These are phyloP conservation scores for Exaiptasia diaphana DNA, from an alignment of 64 coral and sea anemone species.

Conservation along the genomic window DNA sequence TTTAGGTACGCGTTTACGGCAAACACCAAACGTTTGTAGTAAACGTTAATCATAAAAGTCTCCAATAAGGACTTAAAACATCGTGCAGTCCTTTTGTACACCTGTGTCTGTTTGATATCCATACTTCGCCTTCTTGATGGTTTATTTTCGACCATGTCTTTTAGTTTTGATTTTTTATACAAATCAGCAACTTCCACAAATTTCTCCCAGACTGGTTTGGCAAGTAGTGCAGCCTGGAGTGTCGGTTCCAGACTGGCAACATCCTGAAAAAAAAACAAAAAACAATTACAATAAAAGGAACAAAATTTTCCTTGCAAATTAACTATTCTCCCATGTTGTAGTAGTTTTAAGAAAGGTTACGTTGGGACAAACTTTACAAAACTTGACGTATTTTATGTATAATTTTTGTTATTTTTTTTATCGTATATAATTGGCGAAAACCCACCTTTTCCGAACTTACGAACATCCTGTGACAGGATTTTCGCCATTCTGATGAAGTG, in stretches of 20 bases:
- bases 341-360: neutral
- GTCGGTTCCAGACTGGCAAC: constrained; percentile 3
- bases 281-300: neutral
- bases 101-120: constrained; percentile 8
- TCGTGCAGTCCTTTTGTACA: no score
- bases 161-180: neutral
- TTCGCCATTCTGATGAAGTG: neutral
- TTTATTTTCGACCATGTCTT: neutral
- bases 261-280: neutral
- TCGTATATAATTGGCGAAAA: no score
- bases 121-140: neutral
- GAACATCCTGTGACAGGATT: constrained; percentile 19
- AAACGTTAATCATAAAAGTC: no score
- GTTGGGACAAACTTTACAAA: neutral
- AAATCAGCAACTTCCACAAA: neutral
- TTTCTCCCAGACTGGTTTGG: neutral
- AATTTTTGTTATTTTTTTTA: no score
- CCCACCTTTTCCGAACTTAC: neutral
- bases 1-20: no score
- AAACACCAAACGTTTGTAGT: no score
- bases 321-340: neutral
- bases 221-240: constrained; percentile 16
- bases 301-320: neutral
- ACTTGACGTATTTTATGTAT: no score
- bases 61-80: no score